These are phyloP conservation scores for Aporophyla nigra DNA, from an alignment of 2,888 invertebrate species.

Conservation along the genomic window DNA sequence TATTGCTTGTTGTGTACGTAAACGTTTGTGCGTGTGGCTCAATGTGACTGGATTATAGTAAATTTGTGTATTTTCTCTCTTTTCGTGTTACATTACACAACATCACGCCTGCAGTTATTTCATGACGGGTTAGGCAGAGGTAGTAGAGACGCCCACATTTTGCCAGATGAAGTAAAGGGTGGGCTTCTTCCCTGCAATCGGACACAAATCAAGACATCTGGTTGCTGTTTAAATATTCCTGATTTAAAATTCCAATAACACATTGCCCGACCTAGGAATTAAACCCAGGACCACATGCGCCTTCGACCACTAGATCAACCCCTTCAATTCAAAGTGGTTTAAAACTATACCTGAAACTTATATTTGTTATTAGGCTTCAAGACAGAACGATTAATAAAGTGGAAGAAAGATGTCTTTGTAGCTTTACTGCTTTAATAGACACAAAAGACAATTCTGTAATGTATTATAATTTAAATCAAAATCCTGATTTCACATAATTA, in stretches of 20 bases:
- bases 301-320: too few species aligned
- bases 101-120: not conserved
- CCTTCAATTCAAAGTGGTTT: not conserved
- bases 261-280: not conserved
- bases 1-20: conserved; percentile 15
- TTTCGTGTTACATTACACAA: too few species aligned
- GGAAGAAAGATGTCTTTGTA: not conserved
- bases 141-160: not conserved
- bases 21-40: not conserved
- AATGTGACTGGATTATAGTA: not conserved
- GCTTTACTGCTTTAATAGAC: not conserved
- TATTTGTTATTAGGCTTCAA: conserved; percentile 1
- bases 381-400: conserved; percentile 4
- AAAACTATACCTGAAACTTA: not conserved
- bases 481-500: conserved; percentile 4
- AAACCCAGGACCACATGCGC: not conserved
- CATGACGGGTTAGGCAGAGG: not conserved
- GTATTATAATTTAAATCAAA: not conserved
- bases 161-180: not conserved
- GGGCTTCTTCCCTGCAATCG: not conserved
- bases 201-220: too few species aligned
- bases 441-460: conserved; percentile 3
- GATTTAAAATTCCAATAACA: not conserved
- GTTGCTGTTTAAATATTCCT: not conserved
- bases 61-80: not conserved